Conservation (phyloP, 2,888 invertebrate species). For the Octonoba sinensis region DNA sequence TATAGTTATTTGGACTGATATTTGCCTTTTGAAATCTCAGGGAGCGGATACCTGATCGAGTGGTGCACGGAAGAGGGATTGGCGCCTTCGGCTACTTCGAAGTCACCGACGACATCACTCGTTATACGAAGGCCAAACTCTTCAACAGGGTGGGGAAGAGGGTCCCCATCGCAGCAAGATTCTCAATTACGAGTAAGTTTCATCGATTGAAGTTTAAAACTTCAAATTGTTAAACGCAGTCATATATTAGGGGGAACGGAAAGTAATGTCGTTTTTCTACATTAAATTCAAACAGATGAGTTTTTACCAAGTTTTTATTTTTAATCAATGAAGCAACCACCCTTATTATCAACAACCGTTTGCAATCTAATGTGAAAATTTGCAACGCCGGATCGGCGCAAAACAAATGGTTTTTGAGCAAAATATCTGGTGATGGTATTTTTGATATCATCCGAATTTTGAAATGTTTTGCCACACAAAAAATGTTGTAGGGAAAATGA, state of each 20-base stretch:
- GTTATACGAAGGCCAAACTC: conserved; percentile 83
- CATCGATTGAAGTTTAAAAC: too few species aligned
- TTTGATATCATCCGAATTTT: too few species aligned
- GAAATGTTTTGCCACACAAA: too few species aligned
- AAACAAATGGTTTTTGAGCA: background rate
- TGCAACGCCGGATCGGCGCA: background rate
- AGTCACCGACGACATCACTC: conserved; percentile 86
- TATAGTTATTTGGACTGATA: too few species aligned
- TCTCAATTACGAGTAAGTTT: conserved; percentile 82
- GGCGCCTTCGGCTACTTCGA: conserved; percentile 89
- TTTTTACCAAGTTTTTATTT: too few species aligned
- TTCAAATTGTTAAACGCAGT: too few species aligned
- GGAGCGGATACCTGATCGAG: conserved; percentile 95
- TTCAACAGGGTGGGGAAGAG: conserved; percentile 83
- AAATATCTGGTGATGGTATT: background rate
- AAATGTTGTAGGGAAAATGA: too few species aligned
- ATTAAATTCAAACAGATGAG: background rate
- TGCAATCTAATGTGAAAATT: background rate
- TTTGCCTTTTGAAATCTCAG: too few species aligned
- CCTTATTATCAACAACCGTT: background rate
- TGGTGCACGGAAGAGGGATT: conserved; percentile 95
- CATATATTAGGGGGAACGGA: too few species aligned
- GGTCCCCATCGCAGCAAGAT: conserved; percentile 84
- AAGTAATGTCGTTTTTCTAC: too few species aligned
- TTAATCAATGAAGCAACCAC: background rate